A percentile compares a stretch with the other conserved stretches of the same genome.
phyloP scores from a whole-genome alignment of 2,113 vertebrate species.

The Hystrix brachyura region DNA sequence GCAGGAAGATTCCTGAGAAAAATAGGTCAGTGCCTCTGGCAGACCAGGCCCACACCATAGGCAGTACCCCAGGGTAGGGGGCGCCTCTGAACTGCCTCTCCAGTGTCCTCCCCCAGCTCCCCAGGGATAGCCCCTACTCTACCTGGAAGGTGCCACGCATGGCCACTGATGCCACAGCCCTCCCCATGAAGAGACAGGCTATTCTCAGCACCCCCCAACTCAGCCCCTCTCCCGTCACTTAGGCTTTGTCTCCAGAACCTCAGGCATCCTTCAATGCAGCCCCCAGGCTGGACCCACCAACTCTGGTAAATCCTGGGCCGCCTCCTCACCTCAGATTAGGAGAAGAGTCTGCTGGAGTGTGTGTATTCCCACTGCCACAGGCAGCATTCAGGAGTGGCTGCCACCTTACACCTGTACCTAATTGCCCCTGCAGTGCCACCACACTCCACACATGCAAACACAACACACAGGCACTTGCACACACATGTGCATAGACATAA shows the following conservation, averaged over 20 bases:
- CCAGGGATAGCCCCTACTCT: neutral
- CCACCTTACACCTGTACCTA: neutral
- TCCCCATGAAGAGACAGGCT: neutral
- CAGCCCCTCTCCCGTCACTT: neutral
- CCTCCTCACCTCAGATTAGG: neutral
- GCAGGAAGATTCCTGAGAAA: constrained; percentile 77
- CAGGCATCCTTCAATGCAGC: neutral
- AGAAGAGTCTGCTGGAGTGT: neutral
- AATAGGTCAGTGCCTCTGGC: constrained; percentile 88
- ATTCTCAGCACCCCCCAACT: neutral
- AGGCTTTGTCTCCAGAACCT: neutral
- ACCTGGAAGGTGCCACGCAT: neutral
- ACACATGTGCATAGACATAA: no score
- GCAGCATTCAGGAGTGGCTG: neutral
- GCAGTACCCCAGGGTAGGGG: constrained; percentile 49
- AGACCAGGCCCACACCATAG: constrained; percentile 64
- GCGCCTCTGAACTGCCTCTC: neutral
- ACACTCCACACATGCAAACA: neutral
- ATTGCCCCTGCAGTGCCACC: neutral
- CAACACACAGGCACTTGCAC: neutral
- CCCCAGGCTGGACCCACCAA: neutral
- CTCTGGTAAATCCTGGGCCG: neutral
- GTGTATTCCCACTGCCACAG: neutral
- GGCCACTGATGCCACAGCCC: neutral
- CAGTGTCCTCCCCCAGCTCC: neutral